phyloP scores from a whole-genome alignment of 2,888 invertebrate genomes.

The Myopa tessellatipennis region DNA sequence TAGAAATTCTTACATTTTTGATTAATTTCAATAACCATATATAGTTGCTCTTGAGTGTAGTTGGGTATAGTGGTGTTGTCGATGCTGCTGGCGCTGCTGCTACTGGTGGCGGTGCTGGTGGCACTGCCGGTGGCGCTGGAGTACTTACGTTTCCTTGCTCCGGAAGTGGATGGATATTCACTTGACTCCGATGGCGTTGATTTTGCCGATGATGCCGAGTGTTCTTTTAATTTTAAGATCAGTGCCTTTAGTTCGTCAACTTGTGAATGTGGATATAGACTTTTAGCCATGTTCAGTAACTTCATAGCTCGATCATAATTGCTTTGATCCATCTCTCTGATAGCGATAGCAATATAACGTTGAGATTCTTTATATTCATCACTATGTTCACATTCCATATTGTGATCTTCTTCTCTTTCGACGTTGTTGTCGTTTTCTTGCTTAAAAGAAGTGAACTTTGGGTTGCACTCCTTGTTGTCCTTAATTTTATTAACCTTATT shows the following conservation, averaged over 20 bases:
- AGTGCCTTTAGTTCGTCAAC: constrained; percentile 71
- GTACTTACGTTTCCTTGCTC: constrained; percentile 37
- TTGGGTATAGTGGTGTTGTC: constrained; percentile 65
- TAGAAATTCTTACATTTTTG: constrained; percentile 81
- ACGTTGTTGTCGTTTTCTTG: background rate
- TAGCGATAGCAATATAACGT: constrained; percentile 75
- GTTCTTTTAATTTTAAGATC: constrained; percentile 49
- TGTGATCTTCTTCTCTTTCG: background rate
- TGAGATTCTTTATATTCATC: constrained; percentile 70
- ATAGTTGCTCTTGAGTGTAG: constrained; percentile 81
- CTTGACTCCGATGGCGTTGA: background rate
- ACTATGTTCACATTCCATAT: background rate
- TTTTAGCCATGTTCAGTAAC: constrained; percentile 75
- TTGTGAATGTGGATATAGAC: constrained; percentile 74
- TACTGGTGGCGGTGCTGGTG: background rate
- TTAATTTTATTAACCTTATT: constrained; percentile 27
- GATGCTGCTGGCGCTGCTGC: constrained; percentile 23
- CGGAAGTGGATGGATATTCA: background rate
- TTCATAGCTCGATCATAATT: constrained; percentile 75
- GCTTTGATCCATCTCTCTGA: constrained; percentile 72
- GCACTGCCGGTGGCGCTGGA: background rate
- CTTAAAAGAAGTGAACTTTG: too few relatives aligned
- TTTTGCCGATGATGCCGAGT: constrained; percentile 23
- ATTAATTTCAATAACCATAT: constrained; percentile 72
- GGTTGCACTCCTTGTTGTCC: constrained; percentile 72